Percentiles rank a stretch among this genome's conserved stretches.
These are phyloP conservation scores for Mechanitis mazaeus DNA, from an alignment of 2,888 invertebrate species.

Conservation along the genomic window DNA sequence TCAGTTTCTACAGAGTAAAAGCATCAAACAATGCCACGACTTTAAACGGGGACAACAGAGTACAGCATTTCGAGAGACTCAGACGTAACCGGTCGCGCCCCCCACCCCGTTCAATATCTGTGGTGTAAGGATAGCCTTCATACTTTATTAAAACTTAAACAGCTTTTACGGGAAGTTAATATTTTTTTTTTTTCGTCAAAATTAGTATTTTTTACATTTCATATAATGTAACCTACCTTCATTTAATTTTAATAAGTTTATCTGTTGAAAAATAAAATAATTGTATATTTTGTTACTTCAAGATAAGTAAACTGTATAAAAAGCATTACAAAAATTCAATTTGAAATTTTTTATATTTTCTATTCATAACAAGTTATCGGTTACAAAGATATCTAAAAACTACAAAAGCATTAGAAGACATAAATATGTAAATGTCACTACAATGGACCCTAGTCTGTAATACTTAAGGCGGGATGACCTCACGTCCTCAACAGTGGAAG, in stretches of 20 bases:
- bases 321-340: too few species aligned
- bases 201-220: too few species aligned
- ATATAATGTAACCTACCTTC: too few species aligned
- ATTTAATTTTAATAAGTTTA: too few species aligned
- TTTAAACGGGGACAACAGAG: constrained; percentile 59
- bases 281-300: too few species aligned
- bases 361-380: too few species aligned
- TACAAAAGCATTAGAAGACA: background rate
- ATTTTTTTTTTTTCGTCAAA: background rate
- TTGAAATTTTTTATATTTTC: too few species aligned
- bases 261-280: too few species aligned
- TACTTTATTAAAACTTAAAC: background rate
- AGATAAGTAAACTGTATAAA: too few species aligned
- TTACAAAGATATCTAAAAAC: too few species aligned
- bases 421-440: background rate
- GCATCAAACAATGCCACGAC: constrained; percentile 32
- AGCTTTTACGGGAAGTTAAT: background rate
- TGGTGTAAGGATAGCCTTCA: constrained; percentile 42
- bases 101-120: constrained; percentile 32
- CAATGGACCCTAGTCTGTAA: constrained; percentile 2
- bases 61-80: constrained; percentile 38
- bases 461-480: constrained; percentile 11
- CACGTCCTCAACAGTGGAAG: constrained; percentile 18
- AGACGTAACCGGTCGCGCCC: constrained; percentile 38
- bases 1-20: constrained; percentile 23